These are phyloP conservation scores for Oxygymnocypris stewartii DNA, from an alignment of 2,113 vertebrate species.

Conservation along the genomic window DNA sequence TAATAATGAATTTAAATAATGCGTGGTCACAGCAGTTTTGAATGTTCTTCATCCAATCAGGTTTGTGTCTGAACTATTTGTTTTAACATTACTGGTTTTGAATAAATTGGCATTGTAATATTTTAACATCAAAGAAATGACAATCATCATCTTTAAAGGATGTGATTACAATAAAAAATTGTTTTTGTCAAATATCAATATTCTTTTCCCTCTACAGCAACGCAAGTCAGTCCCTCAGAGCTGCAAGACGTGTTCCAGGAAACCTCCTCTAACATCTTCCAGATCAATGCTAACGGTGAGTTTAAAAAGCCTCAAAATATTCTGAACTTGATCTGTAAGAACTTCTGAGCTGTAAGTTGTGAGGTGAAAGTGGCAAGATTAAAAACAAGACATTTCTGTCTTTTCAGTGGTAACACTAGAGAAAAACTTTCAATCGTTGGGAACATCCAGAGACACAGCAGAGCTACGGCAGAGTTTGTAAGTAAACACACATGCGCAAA, in stretches of 20 bases:
- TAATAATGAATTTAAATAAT: neutral
- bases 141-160: neutral
- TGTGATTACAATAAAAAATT: neutral
- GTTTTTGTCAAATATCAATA: neutral
- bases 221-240: conserved; percentile 81
- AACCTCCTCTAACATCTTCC: conserved; percentile 84
- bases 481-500: conserved; percentile 63
- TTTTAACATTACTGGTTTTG: neutral
- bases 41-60: neutral
- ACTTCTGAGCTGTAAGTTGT: neutral
- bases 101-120: neutral
- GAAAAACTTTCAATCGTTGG: conserved; percentile 83
- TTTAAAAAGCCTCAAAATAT: conserved; percentile 30
- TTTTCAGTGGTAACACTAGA: conserved; percentile 84
- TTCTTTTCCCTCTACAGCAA: conserved; percentile 71
- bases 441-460: conserved; percentile 81
- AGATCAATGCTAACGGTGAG: conserved; percentile 86
- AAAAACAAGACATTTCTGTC: neutral
- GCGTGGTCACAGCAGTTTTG: neutral
- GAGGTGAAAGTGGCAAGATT: neutral
- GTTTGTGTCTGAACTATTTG: neutral
- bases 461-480: conserved; percentile 87
- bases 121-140: neutral
- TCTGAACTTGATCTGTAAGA: neutral
- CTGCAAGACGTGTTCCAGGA: conserved; percentile 89